Percentiles rank a stretch among this genome's conserved stretches.
These are phyloP conservation scores for Spisula subtruncata DNA, from an alignment of 2,888 invertebrate species.

Conservation along the genomic window DNA sequence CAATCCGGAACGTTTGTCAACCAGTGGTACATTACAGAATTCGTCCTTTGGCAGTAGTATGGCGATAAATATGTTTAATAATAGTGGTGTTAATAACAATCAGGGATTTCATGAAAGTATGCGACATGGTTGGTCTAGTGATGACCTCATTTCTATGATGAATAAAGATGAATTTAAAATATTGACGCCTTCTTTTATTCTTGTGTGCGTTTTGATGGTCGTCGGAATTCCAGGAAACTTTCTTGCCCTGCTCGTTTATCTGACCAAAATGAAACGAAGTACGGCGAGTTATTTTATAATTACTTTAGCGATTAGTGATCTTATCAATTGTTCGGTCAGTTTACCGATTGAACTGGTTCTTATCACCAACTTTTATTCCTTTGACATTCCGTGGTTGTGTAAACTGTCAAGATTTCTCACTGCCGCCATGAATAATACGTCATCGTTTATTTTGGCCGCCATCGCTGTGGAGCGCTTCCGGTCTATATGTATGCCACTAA, in stretches of 20 bases:
- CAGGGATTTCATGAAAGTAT: neutral
- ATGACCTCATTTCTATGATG: constrained; percentile 41
- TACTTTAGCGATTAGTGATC: constrained; percentile 62
- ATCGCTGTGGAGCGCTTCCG: constrained; percentile 67
- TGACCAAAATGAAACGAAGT: constrained; percentile 68
- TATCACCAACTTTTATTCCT: constrained; percentile 65
- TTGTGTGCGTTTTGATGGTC: constrained; percentile 54
- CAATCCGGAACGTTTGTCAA: neutral
- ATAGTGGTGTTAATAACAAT: neutral
- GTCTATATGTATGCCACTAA: constrained; percentile 65
- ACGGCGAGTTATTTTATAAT: constrained; percentile 70
- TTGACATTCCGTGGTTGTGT: constrained; percentile 63
- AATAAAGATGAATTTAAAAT: constrained; percentile 60
- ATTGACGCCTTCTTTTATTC: constrained; percentile 61
- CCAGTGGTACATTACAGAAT: neutral
- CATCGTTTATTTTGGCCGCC: constrained; percentile 64
- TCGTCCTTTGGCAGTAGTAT: neutral
- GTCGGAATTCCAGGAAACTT: constrained; percentile 66
- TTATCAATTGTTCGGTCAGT: constrained; percentile 61
- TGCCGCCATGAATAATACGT: constrained; percentile 67
- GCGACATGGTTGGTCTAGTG: constrained; percentile 17
- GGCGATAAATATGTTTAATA: neutral
- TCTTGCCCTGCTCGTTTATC: constrained; percentile 62
- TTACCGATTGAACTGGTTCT: constrained; percentile 63
- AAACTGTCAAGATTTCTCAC: constrained; percentile 58